Conservation (phyloP, 2,797 vertebrate genomes). For the Stomatorhinus walkeri region DNA sequence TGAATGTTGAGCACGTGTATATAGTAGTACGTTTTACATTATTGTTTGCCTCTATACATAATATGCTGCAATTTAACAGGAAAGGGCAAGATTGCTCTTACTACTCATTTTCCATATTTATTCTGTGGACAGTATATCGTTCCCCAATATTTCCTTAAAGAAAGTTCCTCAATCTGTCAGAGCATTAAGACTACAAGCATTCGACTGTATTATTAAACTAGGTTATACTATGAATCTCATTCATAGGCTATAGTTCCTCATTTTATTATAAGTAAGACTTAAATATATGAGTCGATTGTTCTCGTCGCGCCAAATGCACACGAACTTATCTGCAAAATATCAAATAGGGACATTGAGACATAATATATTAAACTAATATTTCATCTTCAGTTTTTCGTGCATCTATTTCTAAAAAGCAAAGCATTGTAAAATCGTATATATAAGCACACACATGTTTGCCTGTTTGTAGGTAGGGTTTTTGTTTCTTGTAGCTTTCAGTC, state of each 20-base stretch:
- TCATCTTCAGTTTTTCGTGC: background rate
- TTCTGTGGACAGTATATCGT: background rate
- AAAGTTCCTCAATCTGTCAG: background rate
- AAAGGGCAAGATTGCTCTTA: background rate
- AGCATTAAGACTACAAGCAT: background rate
- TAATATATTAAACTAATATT: background rate
- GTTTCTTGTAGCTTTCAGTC: constrained; percentile 4
- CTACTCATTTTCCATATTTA: background rate
- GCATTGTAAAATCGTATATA: background rate
- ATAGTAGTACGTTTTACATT: background rate
- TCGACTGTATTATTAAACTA: background rate
- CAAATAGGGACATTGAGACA: background rate
- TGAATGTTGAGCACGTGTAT: background rate
- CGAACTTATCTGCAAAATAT: background rate
- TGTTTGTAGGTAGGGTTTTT: background rate
- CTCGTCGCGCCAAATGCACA: background rate
- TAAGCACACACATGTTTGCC: background rate
- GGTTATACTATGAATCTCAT: background rate
- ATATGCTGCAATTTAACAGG: background rate
- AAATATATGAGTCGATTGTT: background rate
- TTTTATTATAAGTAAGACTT: background rate
- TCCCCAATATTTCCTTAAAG: background rate
- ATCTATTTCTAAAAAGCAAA: background rate
- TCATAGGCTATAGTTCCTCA: background rate
- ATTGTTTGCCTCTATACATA: background rate